These are phyloP conservation scores for Nomada flava DNA, from an alignment of 2,888 invertebrate genomes.

Conservation along the genomic window DNA sequence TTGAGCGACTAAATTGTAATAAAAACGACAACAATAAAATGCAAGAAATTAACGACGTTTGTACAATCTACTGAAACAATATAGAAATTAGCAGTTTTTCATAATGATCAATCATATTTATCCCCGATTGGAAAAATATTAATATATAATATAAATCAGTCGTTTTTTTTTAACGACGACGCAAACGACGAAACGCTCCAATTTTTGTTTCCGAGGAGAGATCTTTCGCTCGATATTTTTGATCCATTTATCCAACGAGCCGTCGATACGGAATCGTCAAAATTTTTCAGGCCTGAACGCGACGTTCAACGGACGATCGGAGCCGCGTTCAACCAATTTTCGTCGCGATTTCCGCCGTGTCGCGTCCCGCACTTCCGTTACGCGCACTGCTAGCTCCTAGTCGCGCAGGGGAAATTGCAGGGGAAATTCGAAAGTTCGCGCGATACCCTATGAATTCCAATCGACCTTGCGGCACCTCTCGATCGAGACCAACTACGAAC, in stretches of 20 bases:
- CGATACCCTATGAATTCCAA: slow-evolving; percentile 76
- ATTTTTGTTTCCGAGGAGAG: no score
- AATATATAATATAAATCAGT: no score
- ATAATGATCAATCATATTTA: no score
- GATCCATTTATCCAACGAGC: not conserved
- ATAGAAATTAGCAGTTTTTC: no score
- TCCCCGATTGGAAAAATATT: no score
- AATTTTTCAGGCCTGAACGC: slow-evolving; percentile 33
- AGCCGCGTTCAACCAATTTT: slow-evolving; percentile 77
- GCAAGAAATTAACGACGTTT: no score
- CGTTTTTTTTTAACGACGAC: no score
- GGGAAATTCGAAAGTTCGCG: slow-evolving; percentile 83
- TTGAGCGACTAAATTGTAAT: no score
- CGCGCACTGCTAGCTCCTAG: slow-evolving; percentile 74
- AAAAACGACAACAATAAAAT: no score
- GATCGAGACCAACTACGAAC: slow-evolving; percentile 19
- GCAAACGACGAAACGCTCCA: no score
- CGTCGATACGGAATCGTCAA: not conserved
- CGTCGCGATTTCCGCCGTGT: slow-evolving; percentile 78
- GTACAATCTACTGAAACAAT: no score
- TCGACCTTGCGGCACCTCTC: slow-evolving; percentile 60
- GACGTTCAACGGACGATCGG: slow-evolving; percentile 2
- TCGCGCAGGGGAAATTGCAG: slow-evolving; percentile 81
- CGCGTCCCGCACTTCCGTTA: slow-evolving; percentile 76
- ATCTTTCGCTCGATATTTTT: not conserved